Percentiles rank a stretch among this genome's conserved stretches.
These are phyloP conservation scores for Drosophila nigricruria DNA, from an alignment of 2,888 invertebrate species.

Conservation along the genomic window DNA sequence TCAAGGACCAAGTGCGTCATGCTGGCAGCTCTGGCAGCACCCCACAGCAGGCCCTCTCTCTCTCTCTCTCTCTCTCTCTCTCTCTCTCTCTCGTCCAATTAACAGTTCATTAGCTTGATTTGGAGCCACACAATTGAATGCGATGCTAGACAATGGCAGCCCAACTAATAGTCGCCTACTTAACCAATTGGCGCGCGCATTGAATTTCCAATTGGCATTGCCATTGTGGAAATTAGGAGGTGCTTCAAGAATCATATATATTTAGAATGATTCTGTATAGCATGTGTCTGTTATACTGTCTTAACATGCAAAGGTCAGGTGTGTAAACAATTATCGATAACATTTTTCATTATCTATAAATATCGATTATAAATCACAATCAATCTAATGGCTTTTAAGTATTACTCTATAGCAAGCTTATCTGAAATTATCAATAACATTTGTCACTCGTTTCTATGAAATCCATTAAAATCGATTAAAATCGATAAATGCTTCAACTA, in stretches of 20 bases:
- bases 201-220: not conserved
- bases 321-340: no score
- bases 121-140: slow-evolving; percentile 21
- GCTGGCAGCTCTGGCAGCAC: not conserved
- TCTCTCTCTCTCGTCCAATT: slow-evolving; percentile 35
- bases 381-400: no score
- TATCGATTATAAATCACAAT: no score
- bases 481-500: no score
- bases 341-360: no score
- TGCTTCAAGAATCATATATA: not conserved
- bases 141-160: slow-evolving; percentile 13
- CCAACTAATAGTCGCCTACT: slow-evolving; percentile 11
- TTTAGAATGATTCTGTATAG: not conserved
- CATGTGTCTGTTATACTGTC: no score
- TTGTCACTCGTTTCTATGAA: no score
- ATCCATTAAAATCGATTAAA: no score
- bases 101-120: slow-evolving; percentile 63
- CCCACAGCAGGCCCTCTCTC: not conserved
- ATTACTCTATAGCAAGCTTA: no score
- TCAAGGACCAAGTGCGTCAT: slow-evolving; percentile 17
- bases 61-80: no score
- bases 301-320: no score
- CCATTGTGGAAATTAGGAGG: not conserved
- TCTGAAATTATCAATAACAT: no score
- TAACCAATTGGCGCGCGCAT: slow-evolving; percentile 11